Percentiles rank a stretch among this genome's conserved stretches.
Conservation (phyloP, 2,888 invertebrate species). For the Drosophila mimetica region DNA sequence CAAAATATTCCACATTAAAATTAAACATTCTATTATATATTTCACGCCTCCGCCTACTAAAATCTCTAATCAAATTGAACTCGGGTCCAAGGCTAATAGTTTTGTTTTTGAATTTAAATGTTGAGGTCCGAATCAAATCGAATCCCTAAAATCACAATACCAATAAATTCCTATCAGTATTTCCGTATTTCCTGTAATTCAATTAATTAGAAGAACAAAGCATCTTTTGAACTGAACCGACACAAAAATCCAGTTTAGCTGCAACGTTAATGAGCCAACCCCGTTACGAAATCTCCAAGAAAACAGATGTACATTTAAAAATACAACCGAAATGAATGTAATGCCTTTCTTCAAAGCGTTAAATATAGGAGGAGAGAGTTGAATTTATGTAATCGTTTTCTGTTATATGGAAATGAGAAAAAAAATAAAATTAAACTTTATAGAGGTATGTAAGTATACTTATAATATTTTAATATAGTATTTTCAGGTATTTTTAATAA, state of each 20-base stretch:
- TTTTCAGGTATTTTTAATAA: too few species aligned
- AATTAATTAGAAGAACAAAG: conserved; percentile 26
- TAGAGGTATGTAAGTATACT: not conserved
- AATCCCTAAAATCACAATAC: not conserved
- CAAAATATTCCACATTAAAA: conserved; percentile 1
- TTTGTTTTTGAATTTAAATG: conserved; percentile 11
- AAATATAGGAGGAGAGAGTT: not conserved
- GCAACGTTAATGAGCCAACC: conserved; percentile 22
- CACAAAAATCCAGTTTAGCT: conserved; percentile 33
- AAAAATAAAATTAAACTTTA: not conserved
- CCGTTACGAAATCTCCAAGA: conserved; percentile 26
- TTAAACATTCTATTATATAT: not conserved
- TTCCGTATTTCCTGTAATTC: conserved; percentile 19
- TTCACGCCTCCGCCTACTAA: conserved; percentile 8
- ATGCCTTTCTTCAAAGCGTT: not conserved
- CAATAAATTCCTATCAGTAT: conserved; percentile 7
- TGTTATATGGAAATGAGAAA: not conserved
- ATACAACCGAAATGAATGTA: conserved; percentile 26
- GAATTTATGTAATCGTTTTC: not conserved
- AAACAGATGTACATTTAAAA: conserved; percentile 66
- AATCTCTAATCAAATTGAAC: conserved; percentile 2
- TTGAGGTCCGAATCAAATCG: not conserved
- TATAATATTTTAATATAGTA: too few species aligned
- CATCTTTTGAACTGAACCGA: conserved; percentile 23
- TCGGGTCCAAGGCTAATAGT: conserved; percentile 11